Evolutionary conservation across 2,113 vertebrate genomes (phyloP), one percentile per base, ranked within the genome.

Genomic region (Pterocles burchelli): DNA sequence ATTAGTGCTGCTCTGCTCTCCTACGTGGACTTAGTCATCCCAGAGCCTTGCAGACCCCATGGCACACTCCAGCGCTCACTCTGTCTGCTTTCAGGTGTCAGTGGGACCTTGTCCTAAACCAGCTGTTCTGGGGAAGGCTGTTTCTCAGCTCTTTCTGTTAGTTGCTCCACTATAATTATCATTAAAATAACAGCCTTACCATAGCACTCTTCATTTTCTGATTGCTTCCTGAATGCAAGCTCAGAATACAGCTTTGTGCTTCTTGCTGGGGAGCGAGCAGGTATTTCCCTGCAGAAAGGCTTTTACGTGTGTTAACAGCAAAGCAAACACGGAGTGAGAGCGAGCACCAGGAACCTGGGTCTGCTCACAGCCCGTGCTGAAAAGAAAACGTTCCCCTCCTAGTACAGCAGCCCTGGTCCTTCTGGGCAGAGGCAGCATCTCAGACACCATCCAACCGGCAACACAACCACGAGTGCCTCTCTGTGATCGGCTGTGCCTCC

Each of bases 351-450:
- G 61, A 29, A 20, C 55, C n/a, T 12, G 45, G 2, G 31, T 19
- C 41, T 52, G 16, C 87, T 54, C 22, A 1, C 4, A 38, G 65
- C 13, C 65, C 1, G 21, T 2, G 45, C 72, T 22, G 79, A 17
- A 38, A 34, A 54, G 46, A 13, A 31, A 16, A 9, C 8, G 41
- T 36, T 79, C 21, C 70, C 10, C 36, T 71, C 43, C 51, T 34
- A 13, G 46, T 1, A 1, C 26, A 2, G 75, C 1, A 12, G 34
- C 4, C n/a, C 65, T 0, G 26, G 8, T 13, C 33, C n/a, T 22
- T 7, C 4, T 0, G 83, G 75, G 48, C 68, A 62, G 46, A 3
- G 33, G 43, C 78, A 45, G 79, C 8, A 1, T 12, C 4, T 17
- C 52, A 3, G 73, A 17, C 70, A 7, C 57, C 66, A 5, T 18